Evolutionary conservation across 1,140 invertebrate genomes (phyloP).

Genomic region (Drosophila prosaltans): DNA sequence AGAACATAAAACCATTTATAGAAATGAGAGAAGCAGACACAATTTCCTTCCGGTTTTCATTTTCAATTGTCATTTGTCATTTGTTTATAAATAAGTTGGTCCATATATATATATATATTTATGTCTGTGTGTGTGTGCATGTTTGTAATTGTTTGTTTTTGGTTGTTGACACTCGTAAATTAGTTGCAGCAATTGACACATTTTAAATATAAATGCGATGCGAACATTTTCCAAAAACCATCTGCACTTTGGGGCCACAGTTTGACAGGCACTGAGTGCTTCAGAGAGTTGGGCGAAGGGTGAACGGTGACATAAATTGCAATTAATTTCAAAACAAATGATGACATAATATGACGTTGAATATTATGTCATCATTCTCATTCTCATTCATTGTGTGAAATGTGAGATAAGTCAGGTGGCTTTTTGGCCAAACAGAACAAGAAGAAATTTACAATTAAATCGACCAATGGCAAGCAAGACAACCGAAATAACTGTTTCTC

Average conservation of each 20-base stretch:
- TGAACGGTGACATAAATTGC: slow-evolving; percentile 10
- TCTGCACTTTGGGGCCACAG: slow-evolving; percentile 39
- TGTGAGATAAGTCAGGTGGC: slow-evolving; percentile 20
- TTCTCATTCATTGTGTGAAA: neutral
- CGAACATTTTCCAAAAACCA: slow-evolving; percentile 52
- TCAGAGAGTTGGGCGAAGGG: neutral
- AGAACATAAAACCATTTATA: slow-evolving; percentile 75
- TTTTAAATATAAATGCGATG: slow-evolving; percentile 67
- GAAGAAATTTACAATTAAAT: neutral
- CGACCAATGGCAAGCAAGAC: neutral
- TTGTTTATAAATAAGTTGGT: slow-evolving; percentile 75
- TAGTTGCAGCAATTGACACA: slow-evolving; percentile 75
- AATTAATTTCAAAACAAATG: slow-evolving; percentile 12
- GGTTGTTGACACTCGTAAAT: slow-evolving; percentile 70
- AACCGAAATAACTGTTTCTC: too few species aligned
- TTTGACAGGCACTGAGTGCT: slow-evolving; percentile 13
- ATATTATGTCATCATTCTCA: slow-evolving; percentile 29
- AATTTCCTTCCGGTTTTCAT: slow-evolving; percentile 77
- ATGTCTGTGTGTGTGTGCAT: slow-evolving; percentile 4
- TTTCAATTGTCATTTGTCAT: slow-evolving; percentile 78
- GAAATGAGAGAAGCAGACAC: slow-evolving; percentile 73
- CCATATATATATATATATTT: slow-evolving; percentile 1
- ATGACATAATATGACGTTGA: too few species aligned
- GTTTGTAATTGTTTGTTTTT: slow-evolving; percentile 4
- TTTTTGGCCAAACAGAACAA: neutral